Evolutionary conservation across 1,140 invertebrate genomes (phyloP), one percentile per base, ranked within the genome.

Genomic region (Condylostylus longicornis): DNA sequence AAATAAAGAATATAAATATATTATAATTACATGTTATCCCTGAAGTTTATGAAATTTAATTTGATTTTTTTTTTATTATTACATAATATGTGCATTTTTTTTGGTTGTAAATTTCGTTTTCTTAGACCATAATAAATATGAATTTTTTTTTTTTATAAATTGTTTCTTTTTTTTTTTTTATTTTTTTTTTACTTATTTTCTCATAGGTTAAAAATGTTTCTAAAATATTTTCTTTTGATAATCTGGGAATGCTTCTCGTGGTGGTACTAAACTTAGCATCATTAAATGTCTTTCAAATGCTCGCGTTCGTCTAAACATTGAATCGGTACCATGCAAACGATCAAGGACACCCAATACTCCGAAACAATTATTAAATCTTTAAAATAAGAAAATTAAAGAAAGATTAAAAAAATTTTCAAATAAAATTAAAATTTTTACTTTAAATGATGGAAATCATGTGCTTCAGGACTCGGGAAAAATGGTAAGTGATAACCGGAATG

Each of bases 401-500:
- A 27, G 22, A 13, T 25, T n/a, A 9, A 23, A 23, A 25, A n/a
- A n/a, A n/a, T n/a, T n/a, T 33, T 17, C n/a, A 12, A 33, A 19
- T 5, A 19, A 33, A 20, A 20, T 33, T 33, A 19, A 33, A 33
- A n/a, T n/a, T n/a, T n/a, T 69, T 62, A 86, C 84, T 85, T 86
- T 25, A 83, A 63, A 59, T 91, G 87, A 62, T 91, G 87, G 58
- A 82, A 90, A 62, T 90, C 87, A 52, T 91, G 87, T 2, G 81
- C 79, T 62, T 90, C 84, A n/a, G 85, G 83, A 18, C 82, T 87
- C 6, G 82, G 80, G 49, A 89, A 76, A 49, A 89, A 81, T 0
- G 87, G 87, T 46, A 90, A 66, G 62, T 91, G 86, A 50, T 89
- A 90, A 5, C 87, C 87, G 31, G 79, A 84, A 52, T 91, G 87